Percentiles rank a stretch among this genome's conserved stretches.
Evolutionary conservation across 2,888 invertebrate genomes (phyloP).

Genomic region (Drosophila anomalata): DNA sequence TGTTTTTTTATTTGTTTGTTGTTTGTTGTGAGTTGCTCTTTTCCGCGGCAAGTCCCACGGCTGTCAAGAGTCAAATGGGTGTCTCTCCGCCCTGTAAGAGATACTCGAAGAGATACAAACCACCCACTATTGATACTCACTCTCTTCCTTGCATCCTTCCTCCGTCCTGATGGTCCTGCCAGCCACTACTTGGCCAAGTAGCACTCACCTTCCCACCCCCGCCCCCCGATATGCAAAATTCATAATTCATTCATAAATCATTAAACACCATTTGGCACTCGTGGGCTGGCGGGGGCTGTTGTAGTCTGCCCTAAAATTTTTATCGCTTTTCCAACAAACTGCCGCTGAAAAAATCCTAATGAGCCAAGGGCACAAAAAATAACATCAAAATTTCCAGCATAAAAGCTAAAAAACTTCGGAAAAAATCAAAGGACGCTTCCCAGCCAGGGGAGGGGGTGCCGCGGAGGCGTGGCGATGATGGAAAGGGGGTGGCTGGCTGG

Average conservation of each 20-base stretch:
- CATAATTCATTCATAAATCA: slow-evolving; percentile 84
- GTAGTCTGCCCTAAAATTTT: slow-evolving; percentile 61
- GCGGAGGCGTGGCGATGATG: neutral
- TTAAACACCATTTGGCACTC: slow-evolving; percentile 82
- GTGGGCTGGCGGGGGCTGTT: slow-evolving; percentile 28
- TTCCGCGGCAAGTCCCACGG: too few relatives aligned
- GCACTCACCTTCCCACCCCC: slow-evolving; percentile 32
- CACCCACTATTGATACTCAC: too few relatives aligned
- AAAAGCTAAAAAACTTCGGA: slow-evolving; percentile 75
- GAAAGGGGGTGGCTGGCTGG: slow-evolving; percentile 1
- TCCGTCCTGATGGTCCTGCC: too few relatives aligned
- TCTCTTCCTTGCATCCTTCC: too few relatives aligned
- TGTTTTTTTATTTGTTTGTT: neutral
- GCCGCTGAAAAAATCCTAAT: slow-evolving; percentile 77
- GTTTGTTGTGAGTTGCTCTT: too few relatives aligned
- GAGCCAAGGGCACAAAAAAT: slow-evolving; percentile 65
- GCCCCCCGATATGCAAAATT: slow-evolving; percentile 73
- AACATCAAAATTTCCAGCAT: slow-evolving; percentile 56
- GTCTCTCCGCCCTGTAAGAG: too few relatives aligned
- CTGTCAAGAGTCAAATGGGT: too few relatives aligned
- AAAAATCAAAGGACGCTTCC: slow-evolving; percentile 76
- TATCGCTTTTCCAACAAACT: slow-evolving; percentile 76
- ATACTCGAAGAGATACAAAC: too few relatives aligned
- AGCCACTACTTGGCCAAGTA: neutral
- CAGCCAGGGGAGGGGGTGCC: slow-evolving; percentile 22